These are phyloP conservation scores for Arctocebus calabarensis DNA, from an alignment of 2,797 vertebrate genomes.

Conservation along the genomic window DNA sequence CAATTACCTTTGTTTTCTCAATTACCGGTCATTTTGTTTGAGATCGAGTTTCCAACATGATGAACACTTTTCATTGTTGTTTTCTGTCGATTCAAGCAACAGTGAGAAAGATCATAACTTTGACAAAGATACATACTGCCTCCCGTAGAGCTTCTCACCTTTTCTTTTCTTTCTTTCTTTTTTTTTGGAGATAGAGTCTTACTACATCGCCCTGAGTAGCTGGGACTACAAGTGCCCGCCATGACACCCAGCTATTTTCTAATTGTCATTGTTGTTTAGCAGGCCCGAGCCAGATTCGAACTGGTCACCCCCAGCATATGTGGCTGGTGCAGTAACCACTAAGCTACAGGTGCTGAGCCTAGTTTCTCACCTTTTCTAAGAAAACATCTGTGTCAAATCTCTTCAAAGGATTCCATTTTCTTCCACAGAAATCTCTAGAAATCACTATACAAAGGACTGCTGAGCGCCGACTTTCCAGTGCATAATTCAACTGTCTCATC, in stretches of 20 bases:
- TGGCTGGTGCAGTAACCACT: too few relatives aligned
- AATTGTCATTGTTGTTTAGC: too few relatives aligned
- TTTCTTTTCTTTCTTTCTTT: not conserved
- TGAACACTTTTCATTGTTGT: constrained; percentile 62
- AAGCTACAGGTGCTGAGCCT: too few relatives aligned
- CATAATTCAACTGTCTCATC: not conserved
- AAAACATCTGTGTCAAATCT: not conserved
- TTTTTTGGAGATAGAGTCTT: too few relatives aligned
- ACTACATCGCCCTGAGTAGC: too few relatives aligned
- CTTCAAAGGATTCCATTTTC: not conserved
- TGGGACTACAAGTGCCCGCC: too few relatives aligned
- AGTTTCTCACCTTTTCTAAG: constrained; percentile 35
- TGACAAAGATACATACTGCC: not conserved
- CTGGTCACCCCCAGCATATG: too few relatives aligned
- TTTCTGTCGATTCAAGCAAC: constrained; percentile 67
- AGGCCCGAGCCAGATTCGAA: too few relatives aligned
- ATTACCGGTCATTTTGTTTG: constrained; percentile 76
- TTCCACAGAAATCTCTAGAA: not conserved
- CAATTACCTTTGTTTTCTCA: constrained; percentile 79
- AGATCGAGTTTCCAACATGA: constrained; percentile 70
- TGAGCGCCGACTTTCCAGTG: not conserved
- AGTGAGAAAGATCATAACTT: not conserved
- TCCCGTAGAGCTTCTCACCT: constrained; percentile 2
- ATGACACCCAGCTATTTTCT: too few relatives aligned
- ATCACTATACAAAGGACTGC: not conserved